Evolutionary conservation across 2,113 vertebrate genomes (phyloP), one percentile per base, ranked within the genome.

Genomic region (Gallinago undulata): DNA sequence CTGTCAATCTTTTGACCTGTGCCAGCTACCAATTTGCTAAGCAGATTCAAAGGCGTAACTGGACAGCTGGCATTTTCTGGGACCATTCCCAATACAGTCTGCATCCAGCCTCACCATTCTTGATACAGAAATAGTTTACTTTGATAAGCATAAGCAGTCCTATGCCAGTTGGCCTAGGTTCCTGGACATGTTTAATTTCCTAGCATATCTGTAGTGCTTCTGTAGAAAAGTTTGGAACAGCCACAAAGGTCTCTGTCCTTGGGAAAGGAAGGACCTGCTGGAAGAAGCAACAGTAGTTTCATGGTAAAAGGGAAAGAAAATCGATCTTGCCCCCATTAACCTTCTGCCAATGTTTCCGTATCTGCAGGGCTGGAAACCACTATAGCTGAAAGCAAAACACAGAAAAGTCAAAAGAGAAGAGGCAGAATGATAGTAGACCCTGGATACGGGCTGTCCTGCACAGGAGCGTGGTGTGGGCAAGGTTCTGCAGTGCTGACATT

Each of bases 31-130:
- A 37, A 31, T 25, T 27, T 87, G 80, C 74, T 89, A 72, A 93
- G 23, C 21, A 66, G 31, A 50, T 85, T 66, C 78, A 64, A 96
- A 90, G 33, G 75, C 68, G 55, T 92, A 88, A 93, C 31, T 86
- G 35, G 75, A 89, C 76, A 94, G 77, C 70, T 97, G 95, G 56
- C 69, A 89, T 87, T 84, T 94, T 87, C 96, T 95, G 87, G 95
- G 81, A 81, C 39, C 19, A 39, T 94, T 95, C 74, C 95, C 77
- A 95, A 67, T 25, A 68, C 25, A 79, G 43, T 11, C 74, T 87
- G 74, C 66, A 53, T 75, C 33, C 53, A 95, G 51, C 18, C 35
- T 91, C 39, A 18, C 24, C 24, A 51, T 60, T 76, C 84, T 81
- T 82, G 48, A 43, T 43, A 90, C 76, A 81, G 72, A 90, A 86